Percentiles rank a stretch among this genome's conserved stretches.
These are phyloP conservation scores for Leucozona laternaria DNA, from an alignment of 2,888 invertebrate species.

Conservation along the genomic window DNA sequence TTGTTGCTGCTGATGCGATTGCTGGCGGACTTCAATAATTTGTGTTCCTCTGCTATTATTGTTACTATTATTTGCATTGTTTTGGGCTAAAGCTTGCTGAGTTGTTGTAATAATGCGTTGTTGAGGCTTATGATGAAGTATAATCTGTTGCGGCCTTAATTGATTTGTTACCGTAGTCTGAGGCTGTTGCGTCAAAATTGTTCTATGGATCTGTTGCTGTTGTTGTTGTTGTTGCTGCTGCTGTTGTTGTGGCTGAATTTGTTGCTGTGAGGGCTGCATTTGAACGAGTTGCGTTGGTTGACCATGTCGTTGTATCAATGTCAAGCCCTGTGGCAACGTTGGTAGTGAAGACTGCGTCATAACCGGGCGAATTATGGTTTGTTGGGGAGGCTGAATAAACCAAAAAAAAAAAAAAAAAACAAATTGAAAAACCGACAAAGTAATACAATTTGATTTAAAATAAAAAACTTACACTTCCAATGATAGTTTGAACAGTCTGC, in stretches of 20 bases:
- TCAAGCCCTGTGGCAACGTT: slow-evolving; percentile 82
- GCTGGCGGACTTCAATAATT: slow-evolving; percentile 80
- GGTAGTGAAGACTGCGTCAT: slow-evolving; percentile 81
- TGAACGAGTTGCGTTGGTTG: slow-evolving; percentile 84
- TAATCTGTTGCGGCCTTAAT: slow-evolving; percentile 82
- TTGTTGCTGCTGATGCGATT: slow-evolving; percentile 78
- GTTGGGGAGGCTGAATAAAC: slow-evolving; percentile 80
- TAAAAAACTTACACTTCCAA: slow-evolving; percentile 80
- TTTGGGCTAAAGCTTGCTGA: slow-evolving; percentile 64
- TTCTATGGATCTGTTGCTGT: slow-evolving; percentile 80
- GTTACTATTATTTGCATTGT: slow-evolving; percentile 62
- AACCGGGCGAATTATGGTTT: slow-evolving; percentile 83
- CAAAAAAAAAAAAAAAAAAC: not conserved
- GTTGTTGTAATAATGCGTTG: slow-evolving; percentile 80
- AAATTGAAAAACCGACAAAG: not conserved
- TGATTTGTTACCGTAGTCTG: slow-evolving; percentile 79
- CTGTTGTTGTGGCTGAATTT: slow-evolving; percentile 81
- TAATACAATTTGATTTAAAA: not conserved
- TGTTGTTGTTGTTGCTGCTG: slow-evolving; percentile 77
- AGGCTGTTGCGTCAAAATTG: slow-evolving; percentile 82
- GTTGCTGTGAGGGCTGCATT: slow-evolving; percentile 80
- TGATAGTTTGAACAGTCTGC: slow-evolving; percentile 80
- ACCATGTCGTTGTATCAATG: slow-evolving; percentile 83
- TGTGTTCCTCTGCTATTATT: slow-evolving; percentile 78
- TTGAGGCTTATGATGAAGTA: slow-evolving; percentile 82